phyloP scores from a whole-genome alignment of 2,797 vertebrate species.

The Cercopithecus diana region DNA sequence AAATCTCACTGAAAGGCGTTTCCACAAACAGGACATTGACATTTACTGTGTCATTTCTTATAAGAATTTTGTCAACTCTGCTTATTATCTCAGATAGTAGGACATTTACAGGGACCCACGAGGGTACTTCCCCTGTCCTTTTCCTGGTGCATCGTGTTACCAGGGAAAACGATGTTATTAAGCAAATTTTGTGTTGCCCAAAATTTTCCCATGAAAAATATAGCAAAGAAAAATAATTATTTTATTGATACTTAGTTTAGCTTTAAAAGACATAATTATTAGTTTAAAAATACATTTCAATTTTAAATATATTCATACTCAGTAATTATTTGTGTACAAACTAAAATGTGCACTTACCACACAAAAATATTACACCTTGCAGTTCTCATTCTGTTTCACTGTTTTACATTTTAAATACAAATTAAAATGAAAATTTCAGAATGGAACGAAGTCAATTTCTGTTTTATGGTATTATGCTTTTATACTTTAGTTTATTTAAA shows the following conservation, averaged over 20 bases:
- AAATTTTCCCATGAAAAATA: not conserved
- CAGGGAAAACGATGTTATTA: not conserved
- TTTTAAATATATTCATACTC: not conserved
- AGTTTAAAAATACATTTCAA: not conserved
- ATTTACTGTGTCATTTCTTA: not conserved
- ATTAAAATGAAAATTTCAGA: not conserved
- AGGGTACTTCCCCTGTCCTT: not conserved
- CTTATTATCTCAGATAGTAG: not conserved
- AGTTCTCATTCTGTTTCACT: not conserved
- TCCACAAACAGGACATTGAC: rapidly evolving
- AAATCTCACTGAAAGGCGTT: not conserved
- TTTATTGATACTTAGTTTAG: not conserved
- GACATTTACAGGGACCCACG: not conserved
- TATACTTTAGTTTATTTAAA: not conserved
- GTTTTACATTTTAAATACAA: not conserved
- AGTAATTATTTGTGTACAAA: not conserved
- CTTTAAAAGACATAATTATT: not conserved
- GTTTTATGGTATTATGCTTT: not conserved
- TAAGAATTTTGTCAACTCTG: not conserved
- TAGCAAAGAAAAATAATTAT: not conserved
- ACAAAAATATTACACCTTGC: not conserved
- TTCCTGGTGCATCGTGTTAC: not conserved
- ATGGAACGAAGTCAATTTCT: not conserved
- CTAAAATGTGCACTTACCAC: not conserved
- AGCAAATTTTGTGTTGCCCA: not conserved